Conservation (phyloP, 2,797 vertebrate species). For the Danio kyathit region DNA sequence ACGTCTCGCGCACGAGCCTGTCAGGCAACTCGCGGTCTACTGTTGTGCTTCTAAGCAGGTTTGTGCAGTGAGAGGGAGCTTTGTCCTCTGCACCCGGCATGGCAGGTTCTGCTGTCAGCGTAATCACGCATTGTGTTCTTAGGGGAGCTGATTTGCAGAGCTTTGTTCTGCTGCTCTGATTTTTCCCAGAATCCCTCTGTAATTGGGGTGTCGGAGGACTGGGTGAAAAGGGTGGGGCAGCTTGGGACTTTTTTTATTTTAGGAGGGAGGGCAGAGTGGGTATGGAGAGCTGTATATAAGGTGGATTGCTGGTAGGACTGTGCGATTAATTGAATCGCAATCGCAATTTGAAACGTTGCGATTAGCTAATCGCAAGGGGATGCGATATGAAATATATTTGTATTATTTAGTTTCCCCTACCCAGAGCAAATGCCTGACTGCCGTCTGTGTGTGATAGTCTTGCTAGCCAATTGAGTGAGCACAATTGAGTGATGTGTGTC, state of each 20-base stretch:
- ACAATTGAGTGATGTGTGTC: too few relatives aligned
- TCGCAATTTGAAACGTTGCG: too few relatives aligned
- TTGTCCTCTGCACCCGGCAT: conserved; percentile 42
- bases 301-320: too few relatives aligned
- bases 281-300: not conserved
- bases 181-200: conserved; percentile 56
- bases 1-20: conserved; percentile 12
- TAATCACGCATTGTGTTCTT: conserved; percentile 53
- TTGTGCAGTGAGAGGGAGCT: conserved; percentile 30
- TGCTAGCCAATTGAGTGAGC: too few relatives aligned
- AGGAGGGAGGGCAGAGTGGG: conserved; percentile 9
- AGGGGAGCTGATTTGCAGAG: conserved; percentile 65
- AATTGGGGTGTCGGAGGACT: conserved; percentile 57
- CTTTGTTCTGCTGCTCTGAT: conserved; percentile 63
- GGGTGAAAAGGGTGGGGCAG: conserved; percentile 13
- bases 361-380: too few relatives aligned
- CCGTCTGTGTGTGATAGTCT: too few relatives aligned
- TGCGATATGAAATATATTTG: too few relatives aligned
- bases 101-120: conserved; percentile 54
- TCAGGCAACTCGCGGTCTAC: not conserved
- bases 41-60: conserved; percentile 45
- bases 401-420: too few relatives aligned
- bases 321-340: too few relatives aligned
- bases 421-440: too few relatives aligned
- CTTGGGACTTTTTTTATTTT: conserved; percentile 23